Conservation (phyloP, 2,113 vertebrate genomes). For the Epinephelus cyanopodus region DNA sequence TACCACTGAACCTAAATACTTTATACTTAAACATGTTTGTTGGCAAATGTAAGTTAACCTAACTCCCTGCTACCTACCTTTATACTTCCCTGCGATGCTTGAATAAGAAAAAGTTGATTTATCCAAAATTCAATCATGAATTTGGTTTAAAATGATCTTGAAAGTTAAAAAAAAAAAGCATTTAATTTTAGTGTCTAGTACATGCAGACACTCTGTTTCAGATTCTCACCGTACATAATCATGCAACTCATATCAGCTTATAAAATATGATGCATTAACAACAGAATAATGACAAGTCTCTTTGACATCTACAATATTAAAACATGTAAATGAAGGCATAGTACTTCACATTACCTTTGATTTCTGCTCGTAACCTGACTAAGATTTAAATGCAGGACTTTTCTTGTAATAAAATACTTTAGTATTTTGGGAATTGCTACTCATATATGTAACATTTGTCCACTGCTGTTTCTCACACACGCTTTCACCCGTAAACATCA, state of each 20-base stretch:
- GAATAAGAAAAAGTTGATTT: too few relatives aligned
- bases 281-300: neutral
- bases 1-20: too few relatives aligned
- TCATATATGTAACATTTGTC: neutral
- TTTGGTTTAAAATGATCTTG: too few relatives aligned
- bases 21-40: too few relatives aligned
- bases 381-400: neutral
- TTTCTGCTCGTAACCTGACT: neutral
- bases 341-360: neutral
- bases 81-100: too few relatives aligned
- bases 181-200: too few relatives aligned
- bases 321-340: neutral
- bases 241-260: neutral
- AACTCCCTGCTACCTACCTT: too few relatives aligned
- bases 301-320: neutral
- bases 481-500: neutral
- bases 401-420: neutral
- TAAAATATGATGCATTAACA: neutral
- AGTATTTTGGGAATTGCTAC: neutral
- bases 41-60: too few relatives aligned
- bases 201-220: too few relatives aligned
- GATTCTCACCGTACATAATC: too few relatives aligned
- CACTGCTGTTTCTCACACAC: neutral
- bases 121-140: too few relatives aligned
- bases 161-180: too few relatives aligned